These are phyloP conservation scores for Bombus terrestris DNA, from an alignment of 1,140 invertebrate species.

Conservation along the genomic window DNA sequence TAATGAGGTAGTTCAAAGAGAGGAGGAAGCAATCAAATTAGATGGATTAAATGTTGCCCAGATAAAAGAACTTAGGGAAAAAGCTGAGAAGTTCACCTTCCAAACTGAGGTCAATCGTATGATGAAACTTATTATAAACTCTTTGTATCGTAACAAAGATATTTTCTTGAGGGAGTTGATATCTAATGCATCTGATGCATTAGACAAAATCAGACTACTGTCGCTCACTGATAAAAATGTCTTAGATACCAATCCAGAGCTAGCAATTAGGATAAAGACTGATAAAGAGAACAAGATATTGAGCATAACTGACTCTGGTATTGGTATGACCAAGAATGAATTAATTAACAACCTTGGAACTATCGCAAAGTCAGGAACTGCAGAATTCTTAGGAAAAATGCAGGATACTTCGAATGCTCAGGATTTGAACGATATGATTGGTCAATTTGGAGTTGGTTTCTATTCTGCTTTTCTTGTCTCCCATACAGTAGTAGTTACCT, in stretches of 20 bases:
- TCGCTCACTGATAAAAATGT: slow-evolving; percentile 94
- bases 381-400: slow-evolving; percentile 98
- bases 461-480: slow-evolving; percentile 98
- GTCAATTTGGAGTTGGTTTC: slow-evolving; percentile 98
- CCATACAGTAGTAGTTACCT: slow-evolving; percentile 94
- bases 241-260: slow-evolving; percentile 90
- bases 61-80: slow-evolving; percentile 94
- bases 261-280: slow-evolving; percentile 96
- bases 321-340: slow-evolving; percentile 99
- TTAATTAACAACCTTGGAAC: slow-evolving; percentile 98
- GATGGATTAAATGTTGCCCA: slow-evolving; percentile 98
- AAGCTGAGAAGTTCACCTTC: slow-evolving; percentile 96
- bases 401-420: slow-evolving; percentile 86
- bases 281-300: slow-evolving; percentile 97
- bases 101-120: slow-evolving; percentile 99
- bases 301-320: slow-evolving; percentile 98
- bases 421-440: slow-evolving; percentile 94
- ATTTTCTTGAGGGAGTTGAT: slow-evolving; percentile 99
- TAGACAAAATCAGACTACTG: slow-evolving; percentile 97
- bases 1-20: slow-evolving; percentile 90
- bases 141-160: slow-evolving; percentile 99
- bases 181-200: slow-evolving; percentile 97
- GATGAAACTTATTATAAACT: slow-evolving; percentile 99
- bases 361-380: slow-evolving; percentile 99
- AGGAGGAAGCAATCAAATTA: slow-evolving; percentile 98